Evolutionary conservation across 2,113 vertebrate genomes (phyloP).

Genomic region (Jacana jacana): DNA sequence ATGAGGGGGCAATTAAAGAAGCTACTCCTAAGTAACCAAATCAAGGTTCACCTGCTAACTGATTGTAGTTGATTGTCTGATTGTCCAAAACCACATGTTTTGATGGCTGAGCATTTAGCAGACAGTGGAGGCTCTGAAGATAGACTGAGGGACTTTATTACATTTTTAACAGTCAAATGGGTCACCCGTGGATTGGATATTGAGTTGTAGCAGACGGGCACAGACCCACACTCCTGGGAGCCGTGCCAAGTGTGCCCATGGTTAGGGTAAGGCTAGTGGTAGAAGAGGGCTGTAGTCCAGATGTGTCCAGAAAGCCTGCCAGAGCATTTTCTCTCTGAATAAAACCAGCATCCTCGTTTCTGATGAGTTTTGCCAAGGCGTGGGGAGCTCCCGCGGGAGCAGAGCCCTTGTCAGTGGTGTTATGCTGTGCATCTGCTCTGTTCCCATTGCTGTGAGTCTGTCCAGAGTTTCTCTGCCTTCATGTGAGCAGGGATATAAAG

Average conservation of each 20-base stretch:
- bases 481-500: not conserved
- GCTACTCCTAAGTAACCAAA: not conserved
- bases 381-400: not conserved
- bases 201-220: not conserved
- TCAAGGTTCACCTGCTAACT: not conserved
- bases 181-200: not conserved
- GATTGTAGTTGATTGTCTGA: not conserved
- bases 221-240: not conserved
- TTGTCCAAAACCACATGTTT: not conserved
- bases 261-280: not conserved
- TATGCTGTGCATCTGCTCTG: not conserved
- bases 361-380: not conserved
- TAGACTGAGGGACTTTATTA: not conserved
- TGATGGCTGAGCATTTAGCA: not conserved
- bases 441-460: not conserved
- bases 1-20: not conserved
- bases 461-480: not conserved
- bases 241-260: rapidly evolving
- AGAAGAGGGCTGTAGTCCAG: not conserved
- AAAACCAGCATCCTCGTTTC: not conserved
- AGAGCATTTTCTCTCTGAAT: not conserved
- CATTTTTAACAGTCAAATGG: not conserved
- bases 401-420: not conserved
- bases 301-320: not conserved
- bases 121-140: not conserved